Base-by-base conservation (phyloP, 2,113 vertebrate genomes). In the Tachysurus fulvidraco region DNA sequence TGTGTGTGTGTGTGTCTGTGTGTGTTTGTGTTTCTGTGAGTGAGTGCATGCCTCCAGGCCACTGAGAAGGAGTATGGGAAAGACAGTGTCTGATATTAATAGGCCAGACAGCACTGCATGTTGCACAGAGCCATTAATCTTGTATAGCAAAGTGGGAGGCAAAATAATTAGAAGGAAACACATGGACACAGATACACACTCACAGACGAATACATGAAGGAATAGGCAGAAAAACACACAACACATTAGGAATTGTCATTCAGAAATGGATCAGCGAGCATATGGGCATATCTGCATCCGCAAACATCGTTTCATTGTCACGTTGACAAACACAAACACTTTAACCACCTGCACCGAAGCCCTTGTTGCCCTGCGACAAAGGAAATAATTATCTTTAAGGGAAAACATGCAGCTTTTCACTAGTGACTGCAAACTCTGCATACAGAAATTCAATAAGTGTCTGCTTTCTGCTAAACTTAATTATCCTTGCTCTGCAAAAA, bases 91-190 rank as follows among this genome's bases (percentile, higher is more conserved):
- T 21, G 41, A 92, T 93, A 93, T 91, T 91, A 93, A 93, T 93
- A 94, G 91, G 84, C 83, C 78, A 82, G 85, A 87, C 89, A 85
- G 89, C 88, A 78, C 78, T 85, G 86, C 89, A 88, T 86, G 89
- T 82, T 86, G 85, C 85, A 80, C 92, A 90, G 88, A 88, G 86
- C 83, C 91, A 94, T 94, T 91, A 94, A 94, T 94, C 92, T 92
- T 91, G 84, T 21, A 85, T 91, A 89, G 88, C 87, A 92, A 92
- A 92, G 88, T 89, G 76, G 85, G 91, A 90, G 90, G 91, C 85
- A 89, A 88, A 89, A 90, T 93, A 92, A 93, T 94, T 92, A 93
- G 90, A 89, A 89, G 91, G 91, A 89, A 86, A 89, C 92, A 88
- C 83, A 85, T 91, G 87, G 91, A 57, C 69, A 88, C 86, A 88